Evolutionary conservation across 2,888 invertebrate genomes (phyloP), one percentile per base, ranked within the genome.

Genomic region (Anticlea derivata): DNA sequence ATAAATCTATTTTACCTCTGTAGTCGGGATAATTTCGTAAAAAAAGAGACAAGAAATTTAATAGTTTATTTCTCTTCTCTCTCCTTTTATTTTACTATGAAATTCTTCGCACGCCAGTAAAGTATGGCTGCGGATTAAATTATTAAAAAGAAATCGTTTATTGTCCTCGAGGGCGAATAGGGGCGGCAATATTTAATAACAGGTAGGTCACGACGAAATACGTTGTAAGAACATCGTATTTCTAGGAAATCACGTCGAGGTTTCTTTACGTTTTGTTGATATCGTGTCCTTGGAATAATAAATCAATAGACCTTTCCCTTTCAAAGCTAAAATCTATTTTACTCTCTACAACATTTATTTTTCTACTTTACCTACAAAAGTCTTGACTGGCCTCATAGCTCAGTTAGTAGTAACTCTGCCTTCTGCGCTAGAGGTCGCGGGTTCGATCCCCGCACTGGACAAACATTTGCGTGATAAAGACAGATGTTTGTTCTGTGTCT

Each of bases 241-340:
- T 52, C 55, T 31, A 31, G 23, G 47, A 56, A 61, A 49, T 40
- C 33, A 40, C 34, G 31, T 49, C 31, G 50, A 47, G 24, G 33
- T 46, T 55, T 55, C 41, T 49, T 47, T 41, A 53, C 30, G 35
- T 56, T 53, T 48, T 52, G 23, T 54, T 50, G 40, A 44, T 47
- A 49, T 31, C 20, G n/a, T 47, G 50, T 38, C 50, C 58, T 56
- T 56, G 51, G 47, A 44, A 44, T 58, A 61, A 52, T 47, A 58
- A 53, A 58, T 58, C 54, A 50, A 56, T 56, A 54, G 13, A 35
- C 37, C 17, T 26, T 50, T 50, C 30, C 20, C 10, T 46, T 52
- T 52, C 10, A 35, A 52, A 34, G 39, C 35, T 35, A 6, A 44
- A 26, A 23, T 22, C n/a, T 24, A 12, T 34, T 29, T 31, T 22